Percentiles rank a stretch among this genome's conserved stretches.
Conservation (phyloP, 2,888 invertebrate genomes). For the Adelognathus sp. region DNA sequence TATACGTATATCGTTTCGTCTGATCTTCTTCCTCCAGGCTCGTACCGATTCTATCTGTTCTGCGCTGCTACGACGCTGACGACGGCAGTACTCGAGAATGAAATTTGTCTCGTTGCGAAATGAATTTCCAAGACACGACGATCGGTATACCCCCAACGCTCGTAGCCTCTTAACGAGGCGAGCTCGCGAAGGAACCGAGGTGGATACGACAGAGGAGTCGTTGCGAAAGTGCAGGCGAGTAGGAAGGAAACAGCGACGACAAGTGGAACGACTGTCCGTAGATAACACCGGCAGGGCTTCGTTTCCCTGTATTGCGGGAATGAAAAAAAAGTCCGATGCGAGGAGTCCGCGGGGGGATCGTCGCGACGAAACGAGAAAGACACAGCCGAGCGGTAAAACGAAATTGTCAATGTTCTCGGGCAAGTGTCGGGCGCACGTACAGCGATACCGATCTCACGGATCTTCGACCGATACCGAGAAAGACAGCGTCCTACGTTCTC, state of each 20-base stretch:
- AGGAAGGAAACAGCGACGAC: slow-evolving; percentile 15
- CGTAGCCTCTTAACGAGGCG: slow-evolving; percentile 39
- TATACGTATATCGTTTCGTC: not conserved
- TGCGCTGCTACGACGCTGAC: slow-evolving; percentile 1
- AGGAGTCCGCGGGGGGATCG: slow-evolving; percentile 36
- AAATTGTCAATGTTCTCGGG: slow-evolving; percentile 75
- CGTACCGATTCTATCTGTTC: slow-evolving; percentile 21
- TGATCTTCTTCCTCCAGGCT: not conserved
- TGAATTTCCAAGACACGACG: slow-evolving; percentile 48
- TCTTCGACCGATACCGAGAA: slow-evolving; percentile 41
- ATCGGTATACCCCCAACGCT: slow-evolving; percentile 22
- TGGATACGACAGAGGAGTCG: slow-evolving; percentile 27
- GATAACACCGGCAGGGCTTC: slow-evolving; percentile 45
- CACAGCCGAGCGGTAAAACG: slow-evolving; percentile 72
- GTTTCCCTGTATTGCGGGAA: slow-evolving; percentile 38
- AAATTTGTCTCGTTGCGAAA: slow-evolving; percentile 52
- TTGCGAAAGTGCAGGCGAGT: not conserved
- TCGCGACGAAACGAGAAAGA: slow-evolving; percentile 42
- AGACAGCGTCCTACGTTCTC: slow-evolving; percentile 37
- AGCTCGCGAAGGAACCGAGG: slow-evolving; percentile 40
- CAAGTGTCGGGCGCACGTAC: slow-evolving; percentile 29
- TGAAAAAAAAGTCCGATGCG: slow-evolving; percentile 43
- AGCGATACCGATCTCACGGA: slow-evolving; percentile 40
- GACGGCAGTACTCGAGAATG: slow-evolving; percentile 34
- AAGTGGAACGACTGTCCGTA: slow-evolving; percentile 21